Conservation (phyloP, 2,888 invertebrate genomes). For the Nomada goodeniana region DNA sequence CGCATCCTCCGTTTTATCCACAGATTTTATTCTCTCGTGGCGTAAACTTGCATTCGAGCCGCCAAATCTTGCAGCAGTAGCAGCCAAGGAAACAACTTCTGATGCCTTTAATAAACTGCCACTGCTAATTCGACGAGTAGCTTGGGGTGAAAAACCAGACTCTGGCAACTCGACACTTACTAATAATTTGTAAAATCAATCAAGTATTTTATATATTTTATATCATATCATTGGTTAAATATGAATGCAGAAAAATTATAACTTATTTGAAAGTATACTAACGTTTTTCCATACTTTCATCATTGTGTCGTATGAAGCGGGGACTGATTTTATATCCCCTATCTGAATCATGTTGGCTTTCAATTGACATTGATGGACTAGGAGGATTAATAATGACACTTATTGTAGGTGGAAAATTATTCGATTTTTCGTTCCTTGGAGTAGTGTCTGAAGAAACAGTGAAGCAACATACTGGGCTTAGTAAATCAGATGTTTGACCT, state of each 20-base stretch:
- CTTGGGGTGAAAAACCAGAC: conserved; percentile 92
- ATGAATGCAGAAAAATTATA: not conserved
- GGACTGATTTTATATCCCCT: conserved; percentile 66
- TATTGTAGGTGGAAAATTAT: conserved; percentile 80
- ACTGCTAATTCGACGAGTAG: conserved; percentile 95
- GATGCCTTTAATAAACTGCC: conserved; percentile 93
- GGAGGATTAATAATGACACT: conserved; percentile 84
- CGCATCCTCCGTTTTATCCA: conserved; percentile 85
- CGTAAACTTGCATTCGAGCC: conserved; percentile 80
- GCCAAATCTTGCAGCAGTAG: conserved; percentile 86
- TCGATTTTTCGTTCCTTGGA: conserved; percentile 70
- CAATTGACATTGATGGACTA: conserved; percentile 82
- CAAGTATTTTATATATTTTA: not conserved
- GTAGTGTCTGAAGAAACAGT: conserved; percentile 73
- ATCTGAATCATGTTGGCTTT: conserved; percentile 75
- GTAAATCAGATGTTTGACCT: conserved; percentile 69
- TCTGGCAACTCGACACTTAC: conserved; percentile 84
- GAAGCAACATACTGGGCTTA: conserved; percentile 77
- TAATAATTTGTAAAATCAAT: conserved; percentile 54
- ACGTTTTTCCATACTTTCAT: conserved; percentile 84
- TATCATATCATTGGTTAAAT: too few relatives aligned
- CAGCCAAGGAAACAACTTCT: conserved; percentile 87
- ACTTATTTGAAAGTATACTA: conserved; percentile 53
- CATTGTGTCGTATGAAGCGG: conserved; percentile 77
- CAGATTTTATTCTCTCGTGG: conserved; percentile 84